Percentiles rank a stretch among this genome's conserved stretches.
Evolutionary conservation across 1,140 invertebrate genomes (phyloP).

Genomic region (Drosophila nasuta): DNA sequence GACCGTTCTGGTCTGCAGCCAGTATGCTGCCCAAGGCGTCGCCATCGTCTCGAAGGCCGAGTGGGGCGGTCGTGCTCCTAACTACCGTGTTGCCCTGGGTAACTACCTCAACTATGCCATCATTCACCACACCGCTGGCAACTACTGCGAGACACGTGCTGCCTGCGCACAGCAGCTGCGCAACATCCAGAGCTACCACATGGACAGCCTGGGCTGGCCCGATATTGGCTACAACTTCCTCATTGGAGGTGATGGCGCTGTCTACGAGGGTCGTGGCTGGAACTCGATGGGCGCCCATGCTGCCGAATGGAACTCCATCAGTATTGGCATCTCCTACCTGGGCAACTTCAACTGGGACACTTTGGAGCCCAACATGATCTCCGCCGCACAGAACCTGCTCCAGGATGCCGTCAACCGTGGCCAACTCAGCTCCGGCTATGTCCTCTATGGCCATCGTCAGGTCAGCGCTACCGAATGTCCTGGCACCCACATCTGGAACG

Average conservation of each 20-base stretch:
- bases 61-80: conserved; percentile 87
- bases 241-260: conserved; percentile 86
- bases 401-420: conserved; percentile 87
- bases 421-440: conserved; percentile 87
- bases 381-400: conserved; percentile 87
- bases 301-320: conserved; percentile 87
- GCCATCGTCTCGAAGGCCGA: conserved; percentile 85
- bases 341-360: conserved; percentile 85
- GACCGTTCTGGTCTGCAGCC: conserved; percentile 53
- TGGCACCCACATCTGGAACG: conserved; percentile 87
- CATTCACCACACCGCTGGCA: conserved; percentile 89
- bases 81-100: conserved; percentile 76
- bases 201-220: conserved; percentile 87
- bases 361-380: conserved; percentile 71
- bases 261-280: conserved; percentile 90
- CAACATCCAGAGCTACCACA: no score
- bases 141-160: conserved; percentile 83
- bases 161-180: conserved; percentile 86
- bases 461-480: conserved; percentile 89
- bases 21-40: conserved; percentile 53
- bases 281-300: conserved; percentile 88
- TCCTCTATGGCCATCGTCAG: conserved; percentile 89
- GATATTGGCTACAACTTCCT: conserved; percentile 89
- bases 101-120: conserved; percentile 89
- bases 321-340: conserved; percentile 88